Evolutionary conservation across 2,797 vertebrate species (phyloP).

Genomic region (Dermochelys coriacea): DNA sequence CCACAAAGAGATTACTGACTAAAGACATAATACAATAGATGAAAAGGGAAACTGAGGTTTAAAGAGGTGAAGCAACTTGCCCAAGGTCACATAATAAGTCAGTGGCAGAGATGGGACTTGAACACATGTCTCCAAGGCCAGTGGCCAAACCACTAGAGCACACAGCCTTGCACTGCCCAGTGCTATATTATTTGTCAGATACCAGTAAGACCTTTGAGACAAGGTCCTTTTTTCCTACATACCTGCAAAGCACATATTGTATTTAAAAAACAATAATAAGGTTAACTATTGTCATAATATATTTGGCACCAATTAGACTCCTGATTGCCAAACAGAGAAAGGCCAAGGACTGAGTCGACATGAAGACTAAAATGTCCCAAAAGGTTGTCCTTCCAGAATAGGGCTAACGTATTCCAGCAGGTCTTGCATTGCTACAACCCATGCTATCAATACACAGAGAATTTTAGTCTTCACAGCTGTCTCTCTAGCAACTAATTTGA

Average conservation of each 20-base stretch:
- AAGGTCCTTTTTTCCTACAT: background rate
- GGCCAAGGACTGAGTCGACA: background rate
- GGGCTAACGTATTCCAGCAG: background rate
- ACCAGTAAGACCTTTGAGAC: background rate
- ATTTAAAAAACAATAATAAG: background rate
- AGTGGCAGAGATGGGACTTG: background rate
- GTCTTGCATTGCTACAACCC: background rate
- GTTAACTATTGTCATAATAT: background rate
- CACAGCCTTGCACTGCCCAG: background rate
- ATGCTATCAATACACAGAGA: background rate
- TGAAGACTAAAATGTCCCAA: background rate
- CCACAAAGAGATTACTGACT: slow-evolving; percentile 15
- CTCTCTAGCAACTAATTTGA: background rate
- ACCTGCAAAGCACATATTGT: too few relatives aligned
- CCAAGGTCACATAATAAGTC: slow-evolving; percentile 19
- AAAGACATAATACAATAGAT: background rate
- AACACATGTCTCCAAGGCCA: background rate
- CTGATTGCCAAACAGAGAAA: background rate
- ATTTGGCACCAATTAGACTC: background rate
- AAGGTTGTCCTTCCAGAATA: background rate
- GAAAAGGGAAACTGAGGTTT: background rate
- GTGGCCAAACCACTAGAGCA: background rate
- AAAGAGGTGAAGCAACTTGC: background rate
- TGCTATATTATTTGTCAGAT: too few relatives aligned
- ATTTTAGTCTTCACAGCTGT: background rate